Conservation (phyloP, 2,888 invertebrate species). For the Teleiodes luculella region DNA sequence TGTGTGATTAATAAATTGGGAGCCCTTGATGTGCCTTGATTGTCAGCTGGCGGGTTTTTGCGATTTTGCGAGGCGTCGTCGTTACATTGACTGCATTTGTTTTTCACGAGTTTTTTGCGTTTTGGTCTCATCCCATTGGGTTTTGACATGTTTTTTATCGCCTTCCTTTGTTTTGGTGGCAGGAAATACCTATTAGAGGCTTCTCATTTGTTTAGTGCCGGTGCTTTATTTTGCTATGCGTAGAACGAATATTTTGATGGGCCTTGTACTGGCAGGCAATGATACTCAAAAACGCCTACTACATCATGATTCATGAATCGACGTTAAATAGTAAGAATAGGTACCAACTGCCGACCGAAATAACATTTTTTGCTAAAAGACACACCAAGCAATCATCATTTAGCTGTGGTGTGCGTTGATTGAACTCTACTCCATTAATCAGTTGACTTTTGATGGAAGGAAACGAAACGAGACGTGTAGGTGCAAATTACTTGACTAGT, state of each 20-base stretch:
- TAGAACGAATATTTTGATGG: too few relatives aligned
- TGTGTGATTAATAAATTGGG: constrained; percentile 9
- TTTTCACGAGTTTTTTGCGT: background rate
- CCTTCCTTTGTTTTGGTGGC: background rate
- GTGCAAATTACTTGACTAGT: background rate
- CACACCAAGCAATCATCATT: constrained; percentile 8
- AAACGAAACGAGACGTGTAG: background rate
- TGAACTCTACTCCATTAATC: constrained; percentile 5
- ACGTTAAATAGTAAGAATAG: too few relatives aligned
- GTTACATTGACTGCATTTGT: too few relatives aligned
- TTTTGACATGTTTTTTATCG: background rate
- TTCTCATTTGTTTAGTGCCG: too few relatives aligned
- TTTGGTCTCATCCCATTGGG: background rate
- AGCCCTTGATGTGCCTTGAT: background rate
- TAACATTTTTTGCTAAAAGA: background rate
- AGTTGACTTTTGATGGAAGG: background rate
- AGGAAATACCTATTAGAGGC: too few relatives aligned
- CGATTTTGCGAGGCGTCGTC: background rate
- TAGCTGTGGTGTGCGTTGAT: constrained; percentile 8
- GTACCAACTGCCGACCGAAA: background rate
- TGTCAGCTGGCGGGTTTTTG: background rate
- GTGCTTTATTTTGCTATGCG: too few relatives aligned
- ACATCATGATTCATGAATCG: too few relatives aligned
- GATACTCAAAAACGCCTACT: too few relatives aligned
- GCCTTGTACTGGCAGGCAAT: too few relatives aligned